These are phyloP conservation scores for Calyptomena viridis DNA, from an alignment of 2,113 vertebrate species.

Conservation along the genomic window DNA sequence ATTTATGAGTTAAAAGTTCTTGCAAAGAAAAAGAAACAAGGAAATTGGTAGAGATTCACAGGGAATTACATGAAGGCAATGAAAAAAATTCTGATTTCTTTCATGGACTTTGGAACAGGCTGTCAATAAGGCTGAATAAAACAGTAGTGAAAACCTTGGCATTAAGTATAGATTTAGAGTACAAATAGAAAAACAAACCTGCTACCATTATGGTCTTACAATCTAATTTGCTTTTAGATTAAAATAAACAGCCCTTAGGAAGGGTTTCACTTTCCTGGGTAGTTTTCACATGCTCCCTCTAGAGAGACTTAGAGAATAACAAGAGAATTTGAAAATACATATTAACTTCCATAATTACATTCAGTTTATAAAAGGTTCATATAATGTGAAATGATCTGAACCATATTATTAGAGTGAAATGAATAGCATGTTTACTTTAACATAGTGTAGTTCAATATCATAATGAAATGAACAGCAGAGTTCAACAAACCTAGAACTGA, in stretches of 20 bases:
- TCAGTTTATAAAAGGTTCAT: slow-evolving; percentile 43
- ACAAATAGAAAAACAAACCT: slow-evolving; percentile 28
- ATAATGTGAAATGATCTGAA: slow-evolving; percentile 52
- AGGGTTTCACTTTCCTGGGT: slow-evolving; percentile 23
- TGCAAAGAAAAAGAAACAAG: background rate
- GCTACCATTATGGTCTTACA: background rate
- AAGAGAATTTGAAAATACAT: slow-evolving; percentile 38
- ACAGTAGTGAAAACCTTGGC: background rate
- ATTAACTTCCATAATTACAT: slow-evolving; percentile 37
- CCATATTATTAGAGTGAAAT: slow-evolving; percentile 40
- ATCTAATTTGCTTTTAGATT: slow-evolving; percentile 46
- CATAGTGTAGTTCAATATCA: slow-evolving; percentile 9
- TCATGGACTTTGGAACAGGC: background rate
- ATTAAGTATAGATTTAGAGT: slow-evolving; percentile 5
- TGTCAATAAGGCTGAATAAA: background rate
- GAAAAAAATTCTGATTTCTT: background rate
- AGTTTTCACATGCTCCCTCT: slow-evolving; percentile 7
- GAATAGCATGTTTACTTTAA: slow-evolving; percentile 52
- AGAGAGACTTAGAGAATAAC: slow-evolving; percentile 20
- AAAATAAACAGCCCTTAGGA: slow-evolving; percentile 43
- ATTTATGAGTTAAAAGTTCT: background rate
- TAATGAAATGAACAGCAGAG: slow-evolving; percentile 42
- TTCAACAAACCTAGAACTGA: slow-evolving; percentile 15
- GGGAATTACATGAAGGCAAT: background rate
- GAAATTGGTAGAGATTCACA: background rate